These are phyloP conservation scores for Theonella swinhoei DNA, from an alignment of 37 sponge, comb jelly and placozoan species.

Conservation along the genomic window DNA sequence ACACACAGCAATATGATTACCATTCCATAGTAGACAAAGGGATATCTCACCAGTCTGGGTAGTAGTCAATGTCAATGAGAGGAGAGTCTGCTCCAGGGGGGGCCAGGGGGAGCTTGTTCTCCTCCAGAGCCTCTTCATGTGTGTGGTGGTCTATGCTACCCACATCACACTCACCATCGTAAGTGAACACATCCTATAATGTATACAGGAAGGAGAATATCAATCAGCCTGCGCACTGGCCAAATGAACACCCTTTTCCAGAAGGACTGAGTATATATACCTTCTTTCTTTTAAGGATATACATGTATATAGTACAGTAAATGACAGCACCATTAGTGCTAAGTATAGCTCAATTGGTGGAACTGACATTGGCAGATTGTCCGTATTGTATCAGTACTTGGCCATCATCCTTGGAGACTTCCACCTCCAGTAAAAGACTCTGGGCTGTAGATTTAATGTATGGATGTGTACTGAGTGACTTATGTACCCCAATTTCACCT, in stretches of 20 bases:
- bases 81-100: not conserved
- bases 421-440: not conserved
- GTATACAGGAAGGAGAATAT: not conserved
- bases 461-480: too few species aligned
- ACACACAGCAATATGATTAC: not conserved
- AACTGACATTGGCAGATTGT: constrained; percentile 25
- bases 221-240: not conserved
- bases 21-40: not conserved
- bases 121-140: not conserved
- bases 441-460: not conserved
- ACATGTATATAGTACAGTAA: not conserved
- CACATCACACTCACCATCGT: constrained; percentile 18
- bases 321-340: not conserved
- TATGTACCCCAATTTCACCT: too few species aligned
- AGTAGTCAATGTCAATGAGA: constrained; percentile 21
- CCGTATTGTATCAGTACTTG: constrained; percentile 11
- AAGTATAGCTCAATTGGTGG: not conserved
- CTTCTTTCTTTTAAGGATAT: not conserved
- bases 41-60: constrained; percentile 52
- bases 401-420: not conserved
- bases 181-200: constrained; percentile 51
- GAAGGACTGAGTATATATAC: not conserved
- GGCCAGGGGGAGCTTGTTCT: constrained; percentile 21
- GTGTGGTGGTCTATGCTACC: constrained; percentile 24
- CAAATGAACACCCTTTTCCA: not conserved